Evolutionary conservation across 2,797 vertebrate genomes (phyloP), one percentile per base, ranked within the genome.

Genomic region (Artibeus lituratus): DNA sequence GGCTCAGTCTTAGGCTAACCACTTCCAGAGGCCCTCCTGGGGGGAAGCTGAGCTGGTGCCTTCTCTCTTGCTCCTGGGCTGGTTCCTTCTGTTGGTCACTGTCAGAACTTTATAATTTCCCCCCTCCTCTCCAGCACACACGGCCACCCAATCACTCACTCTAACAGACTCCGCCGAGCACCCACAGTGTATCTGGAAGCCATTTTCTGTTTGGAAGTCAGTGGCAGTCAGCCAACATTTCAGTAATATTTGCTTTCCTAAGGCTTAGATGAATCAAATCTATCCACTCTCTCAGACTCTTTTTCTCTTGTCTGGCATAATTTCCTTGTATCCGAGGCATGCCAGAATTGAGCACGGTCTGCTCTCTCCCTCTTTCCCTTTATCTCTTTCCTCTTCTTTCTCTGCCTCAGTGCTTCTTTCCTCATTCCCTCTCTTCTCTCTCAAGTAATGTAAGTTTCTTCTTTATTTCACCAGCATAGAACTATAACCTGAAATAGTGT

Each of bases 231-330:
- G 97, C 96, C 97, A 97, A 84, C 96, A 90, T 96, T 86, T 96
- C 96, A 90, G 87, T 97, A 95, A 95, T 97, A 97, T 96, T 97
- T 97, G 97, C 96, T 98, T 97, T 97, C 85, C 93, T 96, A 96
- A 97, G 94, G 93, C 97, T 96, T 96, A 96, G 87, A 96, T 87
- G 96, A 94, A 96, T 97, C 96, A 96, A 95, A 93, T 83, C 82
- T 81, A 84, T 96, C 97, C 96, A 95, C 87, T 93, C 96, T 32
- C 74, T 95, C 78, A 91, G 78, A 95, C 77, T 83, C 7, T 0
- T 19, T 88, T 65, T 55, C 53, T 86, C 81, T 97, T 82, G 47
- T 87, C 90, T 94, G 96, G 93, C 91, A 80, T 72, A 3, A 22
- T 94, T 95, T 95, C 35, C 44, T 53, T 57, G 69, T 37, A 57